phyloP scores from a whole-genome alignment of 2,888 invertebrate genomes.

The Limnephilus lunatus region DNA sequence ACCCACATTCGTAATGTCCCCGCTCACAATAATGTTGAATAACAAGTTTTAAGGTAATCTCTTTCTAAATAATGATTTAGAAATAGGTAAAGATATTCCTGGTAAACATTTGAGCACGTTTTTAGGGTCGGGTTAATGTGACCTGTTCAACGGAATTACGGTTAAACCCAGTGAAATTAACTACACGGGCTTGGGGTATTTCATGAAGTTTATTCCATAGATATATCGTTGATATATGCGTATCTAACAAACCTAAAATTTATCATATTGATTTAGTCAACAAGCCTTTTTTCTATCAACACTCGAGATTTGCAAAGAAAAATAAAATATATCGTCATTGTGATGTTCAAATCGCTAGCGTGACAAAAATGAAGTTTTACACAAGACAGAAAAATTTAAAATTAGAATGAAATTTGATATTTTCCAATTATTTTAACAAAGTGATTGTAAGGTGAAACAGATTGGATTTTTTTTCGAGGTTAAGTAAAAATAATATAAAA shows the following conservation, averaged over 20 bases:
- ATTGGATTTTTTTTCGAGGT: not conserved
- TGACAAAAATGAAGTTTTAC: too few species aligned
- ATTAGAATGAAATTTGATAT: too few species aligned
- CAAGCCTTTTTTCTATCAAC: not conserved
- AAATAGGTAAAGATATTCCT: not conserved
- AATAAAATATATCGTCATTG: too few species aligned
- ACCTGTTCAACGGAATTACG: not conserved
- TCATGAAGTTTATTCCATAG: not conserved
- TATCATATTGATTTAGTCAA: not conserved
- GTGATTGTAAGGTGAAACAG: not conserved
- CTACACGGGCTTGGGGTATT: not conserved
- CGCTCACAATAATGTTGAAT: not conserved
- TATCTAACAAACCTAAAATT: not conserved
- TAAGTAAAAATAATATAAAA: not conserved
- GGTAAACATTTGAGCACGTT: not conserved
- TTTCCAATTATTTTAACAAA: too few species aligned
- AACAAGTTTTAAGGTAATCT: not conserved
- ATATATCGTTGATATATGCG: not conserved
- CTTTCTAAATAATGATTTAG: not conserved
- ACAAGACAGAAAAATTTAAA: too few species aligned
- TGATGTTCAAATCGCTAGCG: too few species aligned
- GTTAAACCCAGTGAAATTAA: not conserved
- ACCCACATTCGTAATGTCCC: conserved; percentile 32
- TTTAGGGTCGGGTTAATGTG: not conserved
- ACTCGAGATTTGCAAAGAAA: too few species aligned